Evolutionary conservation across 2,113 vertebrate species (phyloP).

Genomic region (Gobius niger): DNA sequence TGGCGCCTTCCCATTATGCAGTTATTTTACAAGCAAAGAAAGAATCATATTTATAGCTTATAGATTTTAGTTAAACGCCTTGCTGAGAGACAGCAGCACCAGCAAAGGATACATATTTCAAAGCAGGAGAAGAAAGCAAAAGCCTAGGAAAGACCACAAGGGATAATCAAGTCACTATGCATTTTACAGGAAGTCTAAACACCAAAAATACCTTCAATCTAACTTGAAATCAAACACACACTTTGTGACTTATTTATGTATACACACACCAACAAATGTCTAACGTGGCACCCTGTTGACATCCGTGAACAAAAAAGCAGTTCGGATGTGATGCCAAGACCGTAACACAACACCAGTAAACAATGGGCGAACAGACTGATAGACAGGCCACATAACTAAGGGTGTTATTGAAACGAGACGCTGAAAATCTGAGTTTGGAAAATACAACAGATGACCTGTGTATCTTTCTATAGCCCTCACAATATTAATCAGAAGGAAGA

Average conservation of each 20-base stretch:
- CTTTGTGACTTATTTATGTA: conserved; percentile 8
- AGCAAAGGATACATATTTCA: conserved; percentile 41
- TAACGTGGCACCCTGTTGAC: conserved; percentile 5
- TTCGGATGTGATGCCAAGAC: conserved; percentile 35
- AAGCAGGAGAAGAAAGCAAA: conserved; percentile 40
- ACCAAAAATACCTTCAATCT: background rate
- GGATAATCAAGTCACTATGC: conserved; percentile 28
- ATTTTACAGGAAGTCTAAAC: background rate
- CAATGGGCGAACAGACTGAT: conserved; percentile 39
- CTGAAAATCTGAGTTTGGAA: background rate
- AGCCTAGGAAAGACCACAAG: conserved; percentile 53
- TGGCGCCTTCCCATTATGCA: conserved; percentile 41
- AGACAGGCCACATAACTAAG: conserved; percentile 36
- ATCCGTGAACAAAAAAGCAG: conserved; percentile 15
- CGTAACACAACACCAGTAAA: conserved; percentile 34
- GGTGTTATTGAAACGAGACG: too few relatives aligned
- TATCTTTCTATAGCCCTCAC: conserved; percentile 49
- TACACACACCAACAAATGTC: conserved; percentile 16
- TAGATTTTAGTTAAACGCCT: conserved; percentile 40
- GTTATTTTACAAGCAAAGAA: conserved; percentile 22
- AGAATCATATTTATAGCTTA: conserved; percentile 11
- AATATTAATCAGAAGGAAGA: conserved; percentile 47
- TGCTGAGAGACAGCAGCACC: conserved; percentile 27
- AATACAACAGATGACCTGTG: conserved; percentile 43
- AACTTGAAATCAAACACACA: conserved; percentile 4